Evolutionary conservation across 2,888 invertebrate species (phyloP).

Genomic region (Caenorhabditis sulstoni): DNA sequence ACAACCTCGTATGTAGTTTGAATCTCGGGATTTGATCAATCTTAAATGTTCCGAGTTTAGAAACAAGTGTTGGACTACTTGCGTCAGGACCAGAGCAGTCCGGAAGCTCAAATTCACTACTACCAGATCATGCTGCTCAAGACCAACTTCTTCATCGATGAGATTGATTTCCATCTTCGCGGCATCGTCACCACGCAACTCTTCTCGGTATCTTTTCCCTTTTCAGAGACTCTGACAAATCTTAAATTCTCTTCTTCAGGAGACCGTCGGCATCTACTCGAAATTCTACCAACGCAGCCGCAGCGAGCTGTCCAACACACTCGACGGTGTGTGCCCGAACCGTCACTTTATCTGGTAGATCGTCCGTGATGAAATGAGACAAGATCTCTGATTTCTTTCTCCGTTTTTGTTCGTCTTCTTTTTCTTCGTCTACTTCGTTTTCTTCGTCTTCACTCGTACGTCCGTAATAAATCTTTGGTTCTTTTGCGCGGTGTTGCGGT

Average conservation of each 20-base stretch:
- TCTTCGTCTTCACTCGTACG: not conserved
- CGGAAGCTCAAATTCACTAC: constrained; percentile 26
- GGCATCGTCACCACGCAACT: constrained; percentile 24
- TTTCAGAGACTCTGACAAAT: too few relatives aligned
- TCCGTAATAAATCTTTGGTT: constrained; percentile 1
- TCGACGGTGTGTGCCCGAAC: constrained; percentile 26
- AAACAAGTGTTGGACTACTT: constrained; percentile 22
- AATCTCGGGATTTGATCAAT: not conserved
- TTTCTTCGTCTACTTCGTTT: not conserved
- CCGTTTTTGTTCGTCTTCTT: not conserved
- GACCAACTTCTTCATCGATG: constrained; percentile 47
- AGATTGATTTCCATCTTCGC: constrained; percentile 43
- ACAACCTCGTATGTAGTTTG: constrained; percentile 24
- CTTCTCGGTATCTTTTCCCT: constrained; percentile 16
- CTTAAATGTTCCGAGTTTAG: constrained; percentile 16
- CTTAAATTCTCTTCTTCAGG: too few relatives aligned
- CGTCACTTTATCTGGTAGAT: constrained; percentile 30
- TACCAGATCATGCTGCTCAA: constrained; percentile 42
- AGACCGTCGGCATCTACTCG: constrained; percentile 25
- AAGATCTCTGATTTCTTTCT: constrained; percentile 18
- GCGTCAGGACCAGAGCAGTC: not conserved
- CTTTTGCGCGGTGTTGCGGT: not conserved
- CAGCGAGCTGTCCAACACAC: constrained; percentile 5
- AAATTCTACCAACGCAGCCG: constrained; percentile 45
- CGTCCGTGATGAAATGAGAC: not conserved